These are phyloP conservation scores for Dicranocentrus wangi DNA, from an alignment of 2,888 invertebrate species.

Conservation along the genomic window DNA sequence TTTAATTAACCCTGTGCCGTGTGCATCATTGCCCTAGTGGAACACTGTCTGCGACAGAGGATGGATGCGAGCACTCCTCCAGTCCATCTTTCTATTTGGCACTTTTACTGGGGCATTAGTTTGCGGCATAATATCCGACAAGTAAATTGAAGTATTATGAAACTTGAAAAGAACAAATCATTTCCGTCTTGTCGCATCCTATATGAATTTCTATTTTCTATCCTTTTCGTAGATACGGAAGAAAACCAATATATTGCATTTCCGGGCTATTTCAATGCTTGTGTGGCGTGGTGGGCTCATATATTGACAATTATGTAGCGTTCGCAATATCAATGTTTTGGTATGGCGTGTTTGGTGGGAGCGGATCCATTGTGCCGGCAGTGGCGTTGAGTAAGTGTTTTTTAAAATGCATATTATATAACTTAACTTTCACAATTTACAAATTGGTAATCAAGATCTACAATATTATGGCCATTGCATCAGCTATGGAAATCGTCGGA, in stretches of 20 bases:
- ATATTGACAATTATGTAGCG: neutral
- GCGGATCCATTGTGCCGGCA: conserved; percentile 14
- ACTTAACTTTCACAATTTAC: neutral
- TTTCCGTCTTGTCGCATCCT: neutral
- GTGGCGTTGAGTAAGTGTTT: conserved; percentile 23
- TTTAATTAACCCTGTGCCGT: too few relatives aligned
- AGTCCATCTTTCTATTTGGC: conserved; percentile 23
- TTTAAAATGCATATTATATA: neutral
- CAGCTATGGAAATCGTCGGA: conserved; percentile 41
- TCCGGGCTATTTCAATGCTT: conserved; percentile 4
- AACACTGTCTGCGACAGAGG: conserved; percentile 22
- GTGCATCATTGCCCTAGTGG: neutral
- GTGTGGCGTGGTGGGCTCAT: conserved; percentile 1
- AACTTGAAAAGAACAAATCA: neutral
- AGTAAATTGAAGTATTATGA: neutral
- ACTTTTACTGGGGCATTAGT: neutral
- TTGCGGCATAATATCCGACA: conserved; percentile 15
- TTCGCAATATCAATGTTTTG: conserved; percentile 18
- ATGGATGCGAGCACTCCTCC: conserved; percentile 37
- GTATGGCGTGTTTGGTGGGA: conserved; percentile 17
- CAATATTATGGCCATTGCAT: neutral
- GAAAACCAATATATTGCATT: conserved; percentile 13
- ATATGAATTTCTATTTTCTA: neutral
- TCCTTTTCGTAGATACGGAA: neutral
- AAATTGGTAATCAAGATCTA: too few relatives aligned